Conservation (phyloP, 2,797 vertebrate species). For the Sternarchorhynchus goeldii region DNA sequence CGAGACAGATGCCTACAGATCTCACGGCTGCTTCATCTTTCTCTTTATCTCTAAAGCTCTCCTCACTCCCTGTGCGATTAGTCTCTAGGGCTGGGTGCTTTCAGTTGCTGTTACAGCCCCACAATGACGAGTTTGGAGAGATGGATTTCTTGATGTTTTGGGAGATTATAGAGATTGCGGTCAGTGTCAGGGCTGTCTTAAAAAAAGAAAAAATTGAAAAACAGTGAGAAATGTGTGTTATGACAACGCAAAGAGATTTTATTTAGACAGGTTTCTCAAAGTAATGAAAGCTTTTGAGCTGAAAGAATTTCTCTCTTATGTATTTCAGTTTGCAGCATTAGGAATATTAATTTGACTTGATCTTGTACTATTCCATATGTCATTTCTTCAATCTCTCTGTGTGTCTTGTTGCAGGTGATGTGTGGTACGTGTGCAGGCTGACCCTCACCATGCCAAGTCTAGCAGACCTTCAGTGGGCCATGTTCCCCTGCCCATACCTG, state of each 20-base stretch:
- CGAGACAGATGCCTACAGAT: constrained; percentile 28
- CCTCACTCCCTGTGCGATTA: constrained; percentile 36
- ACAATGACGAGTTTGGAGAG: constrained; percentile 23
- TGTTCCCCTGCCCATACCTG: constrained; percentile 85
- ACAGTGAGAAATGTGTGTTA: neutral
- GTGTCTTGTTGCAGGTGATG: constrained; percentile 71
- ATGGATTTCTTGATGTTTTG: constrained; percentile 46
- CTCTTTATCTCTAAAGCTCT: constrained; percentile 33
- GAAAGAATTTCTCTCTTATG: too few species aligned
- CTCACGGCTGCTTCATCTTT: constrained; percentile 35
- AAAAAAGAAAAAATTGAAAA: constrained; percentile 9
- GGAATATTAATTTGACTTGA: neutral
- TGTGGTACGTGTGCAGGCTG: constrained; percentile 85
- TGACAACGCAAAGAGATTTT: neutral
- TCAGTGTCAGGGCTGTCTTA: constrained; percentile 11
- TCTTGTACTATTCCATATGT: neutral
- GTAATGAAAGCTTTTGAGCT: neutral
- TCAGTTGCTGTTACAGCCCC: constrained; percentile 2
- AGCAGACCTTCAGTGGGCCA: constrained; percentile 81
- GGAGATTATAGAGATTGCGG: constrained; percentile 43
- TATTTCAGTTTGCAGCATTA: neutral
- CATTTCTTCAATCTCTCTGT: neutral
- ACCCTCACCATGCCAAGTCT: constrained; percentile 76
- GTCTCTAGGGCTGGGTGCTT: constrained; percentile 22
- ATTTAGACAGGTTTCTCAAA: neutral